Conservation (phyloP, 2,113 vertebrate genomes). For the Rhinoderma darwinii region DNA sequence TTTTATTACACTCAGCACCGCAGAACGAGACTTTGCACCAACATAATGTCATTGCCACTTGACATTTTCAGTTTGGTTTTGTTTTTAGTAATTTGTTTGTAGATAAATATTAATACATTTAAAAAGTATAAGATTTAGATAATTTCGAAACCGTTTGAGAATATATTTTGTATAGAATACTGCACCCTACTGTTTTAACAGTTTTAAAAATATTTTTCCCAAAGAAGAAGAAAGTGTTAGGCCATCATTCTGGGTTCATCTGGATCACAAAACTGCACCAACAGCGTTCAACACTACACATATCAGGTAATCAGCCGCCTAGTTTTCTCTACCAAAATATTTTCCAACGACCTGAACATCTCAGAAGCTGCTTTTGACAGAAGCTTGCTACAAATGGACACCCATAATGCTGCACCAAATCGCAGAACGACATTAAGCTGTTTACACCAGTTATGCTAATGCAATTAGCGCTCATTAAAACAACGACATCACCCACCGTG, state of each 20-base stretch:
- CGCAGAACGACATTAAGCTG: conserved; percentile 80
- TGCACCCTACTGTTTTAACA: neutral
- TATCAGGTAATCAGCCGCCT: conserved; percentile 5
- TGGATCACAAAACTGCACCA: neutral
- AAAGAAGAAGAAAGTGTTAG: neutral
- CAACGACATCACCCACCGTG: conserved; percentile 75
- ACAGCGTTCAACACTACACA: neutral
- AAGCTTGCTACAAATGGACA: conserved; percentile 76
- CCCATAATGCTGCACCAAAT: conserved; percentile 78
- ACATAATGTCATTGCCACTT: too few relatives aligned
- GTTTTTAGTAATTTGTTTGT: too few relatives aligned
- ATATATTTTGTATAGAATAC: neutral
- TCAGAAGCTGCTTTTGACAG: conserved; percentile 70
- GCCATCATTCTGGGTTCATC: neutral
- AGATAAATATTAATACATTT: too few relatives aligned
- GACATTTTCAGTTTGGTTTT: too few relatives aligned
- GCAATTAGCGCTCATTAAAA: conserved; percentile 84
- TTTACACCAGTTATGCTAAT: conserved; percentile 89
- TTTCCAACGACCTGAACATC: conserved; percentile 60
- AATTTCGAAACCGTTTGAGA: neutral
- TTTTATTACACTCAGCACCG: neutral
- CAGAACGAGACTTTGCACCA: too few relatives aligned
- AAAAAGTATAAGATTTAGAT: too few relatives aligned
- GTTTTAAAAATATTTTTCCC: neutral
- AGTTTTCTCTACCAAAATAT: conserved; percentile 15